phyloP scores from a whole-genome alignment of 2,113 vertebrate genomes.

The Nannobrachium achirus region DNA sequence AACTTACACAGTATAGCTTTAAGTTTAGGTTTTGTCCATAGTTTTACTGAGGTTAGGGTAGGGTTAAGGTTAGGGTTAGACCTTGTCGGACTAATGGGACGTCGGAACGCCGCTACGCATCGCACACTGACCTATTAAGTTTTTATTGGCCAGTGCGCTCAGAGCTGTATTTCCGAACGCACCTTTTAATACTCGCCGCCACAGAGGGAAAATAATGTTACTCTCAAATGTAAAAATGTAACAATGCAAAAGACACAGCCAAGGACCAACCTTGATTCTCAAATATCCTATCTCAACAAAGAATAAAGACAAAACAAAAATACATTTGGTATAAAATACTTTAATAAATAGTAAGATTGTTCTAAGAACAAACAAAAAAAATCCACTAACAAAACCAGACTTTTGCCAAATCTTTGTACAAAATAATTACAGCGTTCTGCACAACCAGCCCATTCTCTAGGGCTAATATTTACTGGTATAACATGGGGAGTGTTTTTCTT shows the following conservation, averaged over 20 bases:
- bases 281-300: background rate
- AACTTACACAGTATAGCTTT: too few species aligned
- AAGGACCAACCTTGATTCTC: background rate
- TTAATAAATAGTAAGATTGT: constrained; percentile 90
- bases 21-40: too few species aligned
- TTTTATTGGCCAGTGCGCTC: too few species aligned
- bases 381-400: constrained; percentile 84
- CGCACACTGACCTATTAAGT: too few species aligned
- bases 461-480: constrained; percentile 32
- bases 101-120: too few species aligned
- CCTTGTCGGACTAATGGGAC: too few species aligned
- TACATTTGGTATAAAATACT: constrained; percentile 89
- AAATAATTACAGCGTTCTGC: constrained; percentile 80
- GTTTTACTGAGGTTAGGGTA: too few species aligned
- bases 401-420: constrained; percentile 84
- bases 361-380: constrained; percentile 86
- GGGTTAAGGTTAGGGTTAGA: too few species aligned
- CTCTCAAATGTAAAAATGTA: too few species aligned
- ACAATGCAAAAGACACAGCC: constrained; percentile 3
- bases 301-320: constrained; percentile 21
- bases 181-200: too few species aligned
- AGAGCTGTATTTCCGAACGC: too few species aligned
- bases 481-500: constrained; percentile 36
- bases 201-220: too few species aligned
- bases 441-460: constrained; percentile 48